Evolutionary conservation across 2,888 invertebrate genomes (phyloP).

Genomic region (Phlogophora meticulosa): DNA sequence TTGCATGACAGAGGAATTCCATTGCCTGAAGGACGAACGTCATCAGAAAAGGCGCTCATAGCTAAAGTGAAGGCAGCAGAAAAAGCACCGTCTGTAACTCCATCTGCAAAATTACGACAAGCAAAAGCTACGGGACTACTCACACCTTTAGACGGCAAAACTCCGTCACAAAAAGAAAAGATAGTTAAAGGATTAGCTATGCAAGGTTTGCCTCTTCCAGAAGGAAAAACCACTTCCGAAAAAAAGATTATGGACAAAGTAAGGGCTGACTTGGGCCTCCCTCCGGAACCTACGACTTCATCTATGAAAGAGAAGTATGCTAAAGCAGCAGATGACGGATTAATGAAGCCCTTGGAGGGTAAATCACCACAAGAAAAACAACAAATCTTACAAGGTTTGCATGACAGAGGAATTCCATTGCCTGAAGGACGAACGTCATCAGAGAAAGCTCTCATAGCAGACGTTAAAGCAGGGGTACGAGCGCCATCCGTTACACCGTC

Average conservation of each 20-base stretch:
- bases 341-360: background rate
- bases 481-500: background rate
- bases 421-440: conserved; percentile 26
- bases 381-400: background rate
- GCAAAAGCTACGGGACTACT: conserved; percentile 50
- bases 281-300: conserved; percentile 3
- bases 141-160: conserved; percentile 64
- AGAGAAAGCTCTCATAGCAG: conserved; percentile 23
- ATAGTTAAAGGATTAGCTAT: conserved; percentile 61
- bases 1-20: conserved; percentile 26
- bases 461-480: conserved; percentile 15
- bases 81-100: background rate
- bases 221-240: conserved; percentile 65
- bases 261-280: background rate
- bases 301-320: conserved; percentile 5
- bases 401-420: background rate
- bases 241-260: conserved; percentile 30
- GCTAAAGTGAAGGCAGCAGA: conserved; percentile 18
- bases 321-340: conserved; percentile 2
- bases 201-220: conserved; percentile 66
- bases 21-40: conserved; percentile 44
- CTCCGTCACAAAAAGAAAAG: conserved; percentile 63
- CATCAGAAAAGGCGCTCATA: conserved; percentile 37
- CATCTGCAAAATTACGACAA: conserved; percentile 27
- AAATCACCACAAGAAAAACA: background rate